Evolutionary conservation across 1,140 invertebrate species (phyloP), one percentile per base, ranked within the genome.

Genomic region (Zaprionus nigranus): DNA sequence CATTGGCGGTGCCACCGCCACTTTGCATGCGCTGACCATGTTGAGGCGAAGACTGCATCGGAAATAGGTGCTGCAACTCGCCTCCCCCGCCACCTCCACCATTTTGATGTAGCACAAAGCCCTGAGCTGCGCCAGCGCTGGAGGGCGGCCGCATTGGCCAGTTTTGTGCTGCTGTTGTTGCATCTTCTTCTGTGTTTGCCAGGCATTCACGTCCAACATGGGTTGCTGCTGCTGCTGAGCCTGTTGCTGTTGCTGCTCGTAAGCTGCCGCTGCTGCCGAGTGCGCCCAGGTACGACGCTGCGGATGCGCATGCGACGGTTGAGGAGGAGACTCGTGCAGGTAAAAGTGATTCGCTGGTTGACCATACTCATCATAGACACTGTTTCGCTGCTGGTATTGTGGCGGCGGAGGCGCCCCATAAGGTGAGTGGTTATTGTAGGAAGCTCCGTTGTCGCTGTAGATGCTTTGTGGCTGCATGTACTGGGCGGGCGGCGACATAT

Each of bases 231-330:
- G 82, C 46, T 85, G 64, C 66, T 70, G 76, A 81, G 66, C 49
- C n/a, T 59, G 86, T 9, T 87, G 71, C 11, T 68, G 65, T 62
- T 65, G 61, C 34, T 65, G 61, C 34, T 93, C 93, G 69, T 93
- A 93, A 30, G 85, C 85, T 26, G 92, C 91, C 9, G 94, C 93
- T 92, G 94, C 94, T 30, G 95, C 94, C 81, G 96, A 95, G 78
- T 96, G 96, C 49, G 95, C 95, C 96, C 96, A 96, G 5, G 96
- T 96, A 78, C 95, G 93, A 63, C 96, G 94, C 91, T 95, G 95
- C 58, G 95, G 93, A 62, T 90, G 94, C 9, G 54, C 56, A 70
- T 94, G 94, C 57, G 94, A 94, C 59, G 94, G 94, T 78, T 92
- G 91, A 3, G 86, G 91, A 49, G 93, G 92, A 9, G 88, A 87